A percentile compares a stretch with the other conserved stretches of the same genome.
Evolutionary conservation across 2,113 vertebrate species (phyloP).

Genomic region (Ageneiosus marmoratus): DNA sequence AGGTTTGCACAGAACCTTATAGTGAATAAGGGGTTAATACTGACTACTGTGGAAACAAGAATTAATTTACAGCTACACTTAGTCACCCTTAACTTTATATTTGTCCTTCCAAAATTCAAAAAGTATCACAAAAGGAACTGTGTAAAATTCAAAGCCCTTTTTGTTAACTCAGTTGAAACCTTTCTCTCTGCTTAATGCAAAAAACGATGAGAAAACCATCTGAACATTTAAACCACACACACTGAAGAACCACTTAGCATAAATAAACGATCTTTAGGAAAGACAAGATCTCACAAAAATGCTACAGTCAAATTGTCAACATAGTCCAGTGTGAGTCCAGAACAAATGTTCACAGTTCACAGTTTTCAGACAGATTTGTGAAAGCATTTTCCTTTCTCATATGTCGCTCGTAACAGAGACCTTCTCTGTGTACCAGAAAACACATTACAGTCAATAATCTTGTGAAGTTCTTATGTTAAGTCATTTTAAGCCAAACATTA

Average conservation of each 20-base stretch:
- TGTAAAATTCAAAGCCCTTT: conserved; percentile 24
- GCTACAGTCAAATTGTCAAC: conserved; percentile 71
- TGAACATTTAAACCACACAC: conserved; percentile 41
- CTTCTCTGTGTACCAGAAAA: neutral
- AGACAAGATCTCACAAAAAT: conserved; percentile 66
- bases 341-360: conserved; percentile 72
- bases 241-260: conserved; percentile 50
- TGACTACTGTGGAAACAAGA: neutral
- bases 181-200: neutral
- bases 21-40: neutral
- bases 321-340: conserved; percentile 70
- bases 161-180: neutral
- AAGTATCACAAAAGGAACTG: neutral
- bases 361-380: conserved; percentile 57
- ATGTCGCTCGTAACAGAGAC: conserved; percentile 1
- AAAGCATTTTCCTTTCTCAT: conserved; percentile 40
- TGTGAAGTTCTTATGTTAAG: neutral
- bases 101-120: neutral
- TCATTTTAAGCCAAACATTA: conserved; percentile 9
- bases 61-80: neutral
- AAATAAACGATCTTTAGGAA: conserved; percentile 71
- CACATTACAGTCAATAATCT: conserved; percentile 15
- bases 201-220: conserved; percentile 26
- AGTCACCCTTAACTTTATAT: neutral
- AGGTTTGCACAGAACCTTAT: neutral